Evolutionary conservation across 2,113 vertebrate species (phyloP).

Genomic region (Leucoraja erinaceus): DNA sequence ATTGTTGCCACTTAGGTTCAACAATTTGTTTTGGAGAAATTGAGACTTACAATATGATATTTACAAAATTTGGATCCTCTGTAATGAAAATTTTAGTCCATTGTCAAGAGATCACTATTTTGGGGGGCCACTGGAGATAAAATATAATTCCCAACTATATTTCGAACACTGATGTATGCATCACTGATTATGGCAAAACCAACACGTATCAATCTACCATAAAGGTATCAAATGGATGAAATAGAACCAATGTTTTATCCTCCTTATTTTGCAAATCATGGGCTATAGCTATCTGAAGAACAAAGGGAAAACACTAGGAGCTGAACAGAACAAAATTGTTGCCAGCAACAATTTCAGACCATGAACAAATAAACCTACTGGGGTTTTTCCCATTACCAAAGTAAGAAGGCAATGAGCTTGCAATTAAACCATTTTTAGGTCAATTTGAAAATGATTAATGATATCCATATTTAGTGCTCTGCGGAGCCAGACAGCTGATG

Average conservation of each 20-base stretch:
- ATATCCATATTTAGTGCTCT: constrained; percentile 7
- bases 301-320: background rate
- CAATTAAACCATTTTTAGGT: constrained; percentile 32
- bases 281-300: background rate
- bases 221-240: background rate
- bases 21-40: background rate
- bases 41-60: background rate
- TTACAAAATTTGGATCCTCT: background rate
- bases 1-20: background rate
- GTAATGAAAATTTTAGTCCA: background rate
- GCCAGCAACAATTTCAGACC: constrained; percentile 29
- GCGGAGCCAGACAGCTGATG: background rate
- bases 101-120: background rate
- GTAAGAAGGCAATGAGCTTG: constrained; percentile 18
- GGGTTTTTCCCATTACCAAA: constrained; percentile 23
- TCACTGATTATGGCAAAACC: background rate
- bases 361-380: constrained; percentile 34
- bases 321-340: constrained; percentile 25
- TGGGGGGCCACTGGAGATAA: background rate
- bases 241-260: background rate
- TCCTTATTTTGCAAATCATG: background rate
- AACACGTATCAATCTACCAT: background rate
- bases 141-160: background rate
- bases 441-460: constrained; percentile 37
- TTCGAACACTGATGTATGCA: background rate